Evolutionary conservation across 2,888 invertebrate species (phyloP).

Genomic region (Nomada ruficornis): DNA sequence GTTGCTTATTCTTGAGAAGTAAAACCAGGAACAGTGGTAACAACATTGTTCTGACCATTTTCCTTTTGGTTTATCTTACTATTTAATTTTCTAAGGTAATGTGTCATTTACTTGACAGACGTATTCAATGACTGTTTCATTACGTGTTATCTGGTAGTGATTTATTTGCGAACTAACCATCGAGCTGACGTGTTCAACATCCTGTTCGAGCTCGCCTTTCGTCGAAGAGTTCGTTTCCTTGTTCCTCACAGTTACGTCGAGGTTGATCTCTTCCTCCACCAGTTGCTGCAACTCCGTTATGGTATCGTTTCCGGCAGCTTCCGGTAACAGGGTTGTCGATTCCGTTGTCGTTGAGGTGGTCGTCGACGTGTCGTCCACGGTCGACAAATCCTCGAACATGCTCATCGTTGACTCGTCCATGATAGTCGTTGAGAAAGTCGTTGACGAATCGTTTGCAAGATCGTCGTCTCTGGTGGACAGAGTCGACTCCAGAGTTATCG

Average conservation of each 20-base stretch:
- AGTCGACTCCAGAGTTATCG: slow-evolving; percentile 56
- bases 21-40: too few relatives aligned
- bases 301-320: slow-evolving; percentile 47
- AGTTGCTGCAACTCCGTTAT: slow-evolving; percentile 26
- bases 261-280: slow-evolving; percentile 25
- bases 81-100: too few relatives aligned
- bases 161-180: slow-evolving; percentile 44
- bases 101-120: too few relatives aligned
- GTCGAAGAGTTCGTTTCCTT: slow-evolving; percentile 38
- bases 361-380: slow-evolving; percentile 38
- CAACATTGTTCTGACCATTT: not conserved
- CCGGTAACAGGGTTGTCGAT: slow-evolving; percentile 62
- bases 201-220: slow-evolving; percentile 37
- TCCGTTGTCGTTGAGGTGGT: slow-evolving; percentile 36
- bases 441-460: slow-evolving; percentile 39
- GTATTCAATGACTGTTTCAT: not conserved
- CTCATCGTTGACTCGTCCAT: slow-evolving; percentile 47
- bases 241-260: slow-evolving; percentile 53
- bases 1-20: too few relatives aligned
- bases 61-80: not conserved
- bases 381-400: slow-evolving; percentile 47
- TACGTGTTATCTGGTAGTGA: slow-evolving; percentile 1
- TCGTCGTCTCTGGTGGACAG: slow-evolving; percentile 45
- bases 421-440: slow-evolving; percentile 44
- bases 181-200: slow-evolving; percentile 29